Evolutionary conservation across 2,888 invertebrate genomes (phyloP).

Genomic region (Drosophila vallismaia): DNA sequence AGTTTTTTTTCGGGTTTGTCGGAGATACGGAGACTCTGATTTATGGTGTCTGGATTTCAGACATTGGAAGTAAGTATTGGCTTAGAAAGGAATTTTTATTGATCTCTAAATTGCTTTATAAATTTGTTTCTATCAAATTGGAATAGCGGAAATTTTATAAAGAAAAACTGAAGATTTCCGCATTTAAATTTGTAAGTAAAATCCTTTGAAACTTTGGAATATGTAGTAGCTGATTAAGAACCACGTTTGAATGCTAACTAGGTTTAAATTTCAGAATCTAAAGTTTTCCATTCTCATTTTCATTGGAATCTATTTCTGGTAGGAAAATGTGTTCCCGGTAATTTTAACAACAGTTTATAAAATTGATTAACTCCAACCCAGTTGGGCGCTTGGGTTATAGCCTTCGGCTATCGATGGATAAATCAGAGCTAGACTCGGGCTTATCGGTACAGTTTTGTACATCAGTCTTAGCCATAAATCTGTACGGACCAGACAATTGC

Average conservation of each 20-base stretch:
- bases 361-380: constrained; percentile 10
- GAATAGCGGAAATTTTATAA: background rate
- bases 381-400: background rate
- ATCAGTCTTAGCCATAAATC: constrained; percentile 58
- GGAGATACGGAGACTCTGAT: constrained; percentile 19
- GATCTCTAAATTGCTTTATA: constrained; percentile 19
- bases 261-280: no score
- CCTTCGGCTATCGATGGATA: constrained; percentile 32
- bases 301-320: background rate
- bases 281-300: no score
- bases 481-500: constrained; percentile 20
- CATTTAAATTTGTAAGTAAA: no score
- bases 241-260: no score
- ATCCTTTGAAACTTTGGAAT: no score
- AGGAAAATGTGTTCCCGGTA: background rate
- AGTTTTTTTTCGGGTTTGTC: constrained; percentile 16
- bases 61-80: no score
- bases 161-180: no score
- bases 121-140: background rate
- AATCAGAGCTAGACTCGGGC: constrained; percentile 48
- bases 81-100: background rate
- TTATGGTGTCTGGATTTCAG: constrained; percentile 8
- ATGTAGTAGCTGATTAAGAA: no score
- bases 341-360: constrained; percentile 12
- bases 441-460: constrained; percentile 34